phyloP scores from a whole-genome alignment of 2,888 invertebrate genomes.

The Ectobius pallidus region DNA sequence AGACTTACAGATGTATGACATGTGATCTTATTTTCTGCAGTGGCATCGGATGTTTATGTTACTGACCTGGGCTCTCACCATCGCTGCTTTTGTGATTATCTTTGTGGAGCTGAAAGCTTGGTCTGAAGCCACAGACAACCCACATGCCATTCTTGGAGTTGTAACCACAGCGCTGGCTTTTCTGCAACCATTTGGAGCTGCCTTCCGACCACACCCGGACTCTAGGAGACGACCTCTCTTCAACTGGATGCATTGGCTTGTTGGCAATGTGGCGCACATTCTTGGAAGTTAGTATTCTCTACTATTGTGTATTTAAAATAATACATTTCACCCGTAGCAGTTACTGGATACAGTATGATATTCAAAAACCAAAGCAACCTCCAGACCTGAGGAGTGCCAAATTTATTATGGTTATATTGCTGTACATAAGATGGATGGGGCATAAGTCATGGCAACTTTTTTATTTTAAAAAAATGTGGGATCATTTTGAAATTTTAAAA shows the following conservation, averaged over 20 bases:
- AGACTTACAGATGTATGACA: no score
- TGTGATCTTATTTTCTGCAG: no score
- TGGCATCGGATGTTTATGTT: slow-evolving; percentile 86
- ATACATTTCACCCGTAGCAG: no score
- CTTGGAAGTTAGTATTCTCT: slow-evolving; percentile 79
- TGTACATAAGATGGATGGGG: no score
- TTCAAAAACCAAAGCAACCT: background rate
- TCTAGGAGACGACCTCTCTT: slow-evolving; percentile 79
- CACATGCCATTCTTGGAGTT: slow-evolving; percentile 83
- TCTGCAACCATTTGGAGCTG: slow-evolving; percentile 86
- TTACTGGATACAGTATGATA: no score
- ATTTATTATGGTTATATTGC: no score
- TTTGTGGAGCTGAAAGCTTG: slow-evolving; percentile 80
- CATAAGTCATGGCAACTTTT: no score
- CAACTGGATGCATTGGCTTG: slow-evolving; percentile 91
- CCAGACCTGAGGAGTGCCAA: no score
- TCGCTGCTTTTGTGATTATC: slow-evolving; percentile 80
- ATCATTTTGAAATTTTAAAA: no score
- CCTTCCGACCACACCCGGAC: slow-evolving; percentile 85
- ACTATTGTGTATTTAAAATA: background rate
- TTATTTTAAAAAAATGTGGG: no score
- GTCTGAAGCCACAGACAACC: slow-evolving; percentile 71
- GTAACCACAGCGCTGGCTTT: slow-evolving; percentile 81
- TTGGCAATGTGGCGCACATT: slow-evolving; percentile 87
- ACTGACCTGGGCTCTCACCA: slow-evolving; percentile 77